A percentile compares a stretch with the other conserved stretches of the same genome.
phyloP scores from a whole-genome alignment of 2,113 vertebrate genomes.

The Pelobates fuscus region DNA sequence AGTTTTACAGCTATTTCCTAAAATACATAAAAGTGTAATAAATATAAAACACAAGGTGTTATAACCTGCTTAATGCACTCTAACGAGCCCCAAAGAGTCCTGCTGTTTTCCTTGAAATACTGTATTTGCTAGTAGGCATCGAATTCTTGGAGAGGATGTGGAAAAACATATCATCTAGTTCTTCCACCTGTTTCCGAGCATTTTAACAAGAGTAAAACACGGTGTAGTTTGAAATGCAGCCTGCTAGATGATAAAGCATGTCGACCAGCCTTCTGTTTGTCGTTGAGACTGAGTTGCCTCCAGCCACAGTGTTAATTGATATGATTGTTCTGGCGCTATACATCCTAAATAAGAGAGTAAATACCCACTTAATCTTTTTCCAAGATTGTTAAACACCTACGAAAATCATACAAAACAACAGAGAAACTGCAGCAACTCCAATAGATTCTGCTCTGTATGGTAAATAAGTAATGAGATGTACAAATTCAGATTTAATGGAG shows the following conservation, averaged over 20 bases:
- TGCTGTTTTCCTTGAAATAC: background rate
- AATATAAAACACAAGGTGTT: background rate
- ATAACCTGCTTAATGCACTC: background rate
- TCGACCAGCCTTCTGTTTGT: constrained; percentile 28
- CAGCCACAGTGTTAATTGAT: constrained; percentile 25
- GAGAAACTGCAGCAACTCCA: constrained; percentile 3
- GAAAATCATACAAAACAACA: constrained; percentile 14
- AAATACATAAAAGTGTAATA: too few relatives aligned
- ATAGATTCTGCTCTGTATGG: constrained; percentile 3
- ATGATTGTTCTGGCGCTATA: constrained; percentile 19
- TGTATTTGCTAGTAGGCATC: background rate
- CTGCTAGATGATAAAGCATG: background rate
- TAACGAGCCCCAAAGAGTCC: background rate
- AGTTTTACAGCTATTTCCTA: too few relatives aligned
- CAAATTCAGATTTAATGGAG: background rate
- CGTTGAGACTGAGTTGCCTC: constrained; percentile 3
- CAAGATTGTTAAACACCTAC: constrained; percentile 24
- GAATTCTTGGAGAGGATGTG: background rate
- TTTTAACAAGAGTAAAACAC: constrained; percentile 4
- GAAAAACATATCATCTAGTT: background rate
- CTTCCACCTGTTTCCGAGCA: background rate
- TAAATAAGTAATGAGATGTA: constrained; percentile 23
- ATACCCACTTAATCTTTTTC: constrained; percentile 12
- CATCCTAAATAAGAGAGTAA: constrained; percentile 20
- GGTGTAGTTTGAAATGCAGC: background rate